Conservation (phyloP, 2,113 vertebrate genomes). For the Sceloporus undulatus region DNA sequence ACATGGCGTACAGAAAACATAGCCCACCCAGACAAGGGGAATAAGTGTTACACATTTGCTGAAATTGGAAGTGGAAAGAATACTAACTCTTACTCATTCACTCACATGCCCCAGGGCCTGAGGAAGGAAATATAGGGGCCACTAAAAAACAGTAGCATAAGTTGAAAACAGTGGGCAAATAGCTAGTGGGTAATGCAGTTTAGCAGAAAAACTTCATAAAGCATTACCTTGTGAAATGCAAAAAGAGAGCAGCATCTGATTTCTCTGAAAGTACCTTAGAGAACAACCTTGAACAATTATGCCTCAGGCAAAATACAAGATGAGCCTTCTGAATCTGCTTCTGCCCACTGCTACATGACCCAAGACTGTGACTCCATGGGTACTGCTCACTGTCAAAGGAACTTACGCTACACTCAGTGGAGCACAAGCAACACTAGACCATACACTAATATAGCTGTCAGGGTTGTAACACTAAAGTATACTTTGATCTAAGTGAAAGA, state of each 20-base stretch:
- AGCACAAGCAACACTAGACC: not conserved
- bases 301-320: fast-evolving
- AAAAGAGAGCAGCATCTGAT: not conserved
- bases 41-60: not conserved
- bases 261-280: not conserved
- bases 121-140: not conserved
- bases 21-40: not conserved
- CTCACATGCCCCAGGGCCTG: not conserved
- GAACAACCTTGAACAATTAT: not conserved
- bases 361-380: not conserved
- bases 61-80: no score
- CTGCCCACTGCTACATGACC: not conserved
- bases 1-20: not conserved
- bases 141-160: not conserved
- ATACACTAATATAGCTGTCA: not conserved
- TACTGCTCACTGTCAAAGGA: not conserved
- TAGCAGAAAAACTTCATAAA: not conserved
- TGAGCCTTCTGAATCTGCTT: not conserved
- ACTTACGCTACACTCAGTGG: not conserved
- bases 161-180: not conserved
- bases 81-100: no score
- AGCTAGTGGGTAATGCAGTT: not conserved
- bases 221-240: not conserved
- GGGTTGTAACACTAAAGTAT: conserved; percentile 3
- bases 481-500: conserved; percentile 9